Conservation (phyloP, 2,888 invertebrate species). For the Villa cingulata region DNA sequence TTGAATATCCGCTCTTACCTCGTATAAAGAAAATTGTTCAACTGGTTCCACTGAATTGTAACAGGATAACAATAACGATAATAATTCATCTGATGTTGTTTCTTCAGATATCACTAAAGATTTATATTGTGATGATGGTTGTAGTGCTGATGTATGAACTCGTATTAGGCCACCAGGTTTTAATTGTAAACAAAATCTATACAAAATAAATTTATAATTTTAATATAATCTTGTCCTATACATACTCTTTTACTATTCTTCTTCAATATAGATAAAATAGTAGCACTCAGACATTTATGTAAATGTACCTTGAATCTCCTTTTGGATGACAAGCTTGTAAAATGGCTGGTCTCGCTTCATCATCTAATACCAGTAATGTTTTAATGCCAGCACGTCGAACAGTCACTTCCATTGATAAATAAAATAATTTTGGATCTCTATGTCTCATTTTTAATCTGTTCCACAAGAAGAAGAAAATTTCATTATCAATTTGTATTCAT, state of each 20-base stretch:
- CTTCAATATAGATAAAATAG: too few relatives aligned
- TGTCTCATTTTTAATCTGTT: slow-evolving; percentile 63
- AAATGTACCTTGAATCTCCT: slow-evolving; percentile 67
- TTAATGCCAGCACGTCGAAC: slow-evolving; percentile 70
- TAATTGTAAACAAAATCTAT: slow-evolving; percentile 73
- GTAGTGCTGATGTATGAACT: slow-evolving; percentile 81
- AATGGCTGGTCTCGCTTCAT: slow-evolving; percentile 79
- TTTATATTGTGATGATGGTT: slow-evolving; percentile 87
- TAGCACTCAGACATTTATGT: too few relatives aligned
- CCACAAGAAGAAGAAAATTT: neutral
- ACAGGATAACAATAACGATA: slow-evolving; percentile 70
- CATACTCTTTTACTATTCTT: too few relatives aligned
- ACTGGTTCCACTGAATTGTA: slow-evolving; percentile 72
- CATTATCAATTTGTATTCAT: too few relatives aligned
- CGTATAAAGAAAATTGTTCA: slow-evolving; percentile 76
- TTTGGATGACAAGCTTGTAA: slow-evolving; percentile 87
- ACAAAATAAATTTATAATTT: too few relatives aligned
- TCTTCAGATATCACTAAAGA: slow-evolving; percentile 77
- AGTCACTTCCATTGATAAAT: slow-evolving; percentile 87
- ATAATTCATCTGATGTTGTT: slow-evolving; percentile 77
- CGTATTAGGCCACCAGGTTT: slow-evolving; percentile 82
- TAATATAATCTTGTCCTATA: too few relatives aligned
- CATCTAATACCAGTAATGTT: slow-evolving; percentile 71
- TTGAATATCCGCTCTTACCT: slow-evolving; percentile 41
- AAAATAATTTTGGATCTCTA: slow-evolving; percentile 83